Evolutionary conservation across 1,140 invertebrate species (phyloP).

Genomic region (Ganaspis sp.): DNA sequence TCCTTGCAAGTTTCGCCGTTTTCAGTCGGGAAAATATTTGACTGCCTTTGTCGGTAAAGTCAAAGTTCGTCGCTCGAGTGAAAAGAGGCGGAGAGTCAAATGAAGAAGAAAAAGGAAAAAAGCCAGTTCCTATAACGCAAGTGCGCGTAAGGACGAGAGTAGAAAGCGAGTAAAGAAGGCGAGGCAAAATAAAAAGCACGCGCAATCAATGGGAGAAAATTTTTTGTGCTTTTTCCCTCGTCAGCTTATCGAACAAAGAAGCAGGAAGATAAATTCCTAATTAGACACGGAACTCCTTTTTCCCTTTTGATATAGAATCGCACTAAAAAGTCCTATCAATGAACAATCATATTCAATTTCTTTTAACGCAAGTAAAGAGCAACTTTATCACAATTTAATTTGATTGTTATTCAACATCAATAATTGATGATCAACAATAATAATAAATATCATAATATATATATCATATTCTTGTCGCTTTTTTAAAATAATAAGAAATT

Average conservation of each 20-base stretch:
- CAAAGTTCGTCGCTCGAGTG: conserved; percentile 11
- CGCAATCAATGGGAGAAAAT: background rate
- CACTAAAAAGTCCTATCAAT: background rate
- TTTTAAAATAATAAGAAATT: too few relatives aligned
- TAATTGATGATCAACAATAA: too few relatives aligned
- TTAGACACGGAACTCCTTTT: background rate
- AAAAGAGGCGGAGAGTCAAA: conserved; percentile 14
- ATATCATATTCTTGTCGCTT: too few relatives aligned
- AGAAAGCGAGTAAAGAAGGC: background rate
- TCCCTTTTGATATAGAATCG: background rate
- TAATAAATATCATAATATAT: too few relatives aligned
- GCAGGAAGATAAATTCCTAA: background rate
- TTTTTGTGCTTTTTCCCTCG: background rate
- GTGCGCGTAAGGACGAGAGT: conserved; percentile 4
- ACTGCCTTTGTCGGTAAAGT: conserved; percentile 20
- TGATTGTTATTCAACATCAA: too few relatives aligned
- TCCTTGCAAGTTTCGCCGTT: background rate
- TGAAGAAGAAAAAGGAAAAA: background rate
- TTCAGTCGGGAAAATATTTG: conserved; percentile 21
- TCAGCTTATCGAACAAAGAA: background rate
- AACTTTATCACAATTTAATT: too few relatives aligned
- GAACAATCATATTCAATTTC: background rate
- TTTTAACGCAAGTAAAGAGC: too few relatives aligned
- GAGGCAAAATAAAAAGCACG: background rate
- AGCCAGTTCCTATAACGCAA: background rate